Evolutionary conservation across 1,140 invertebrate species (phyloP), one percentile per base, ranked within the genome.

Genomic region (Leptopilina boulardi): DNA sequence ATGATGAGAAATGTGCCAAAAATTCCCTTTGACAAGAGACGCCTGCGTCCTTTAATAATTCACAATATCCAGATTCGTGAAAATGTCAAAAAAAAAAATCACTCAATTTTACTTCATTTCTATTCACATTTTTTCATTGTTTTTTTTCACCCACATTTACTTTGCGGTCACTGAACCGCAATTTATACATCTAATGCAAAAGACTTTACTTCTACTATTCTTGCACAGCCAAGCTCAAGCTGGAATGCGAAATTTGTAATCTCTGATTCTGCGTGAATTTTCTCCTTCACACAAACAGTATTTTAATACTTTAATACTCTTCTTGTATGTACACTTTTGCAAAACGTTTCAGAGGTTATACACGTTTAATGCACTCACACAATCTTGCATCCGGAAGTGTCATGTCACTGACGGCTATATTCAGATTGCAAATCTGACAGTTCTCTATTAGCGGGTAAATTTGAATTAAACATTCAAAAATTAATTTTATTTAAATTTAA

Each of bases 1-100:
- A 79, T 72, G 77, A 54, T 73, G 74, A 51, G 47, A 51, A 51
- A 56, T 77, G 70, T 56, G 66, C 70, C 18, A 23, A 38, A 74
- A 51, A 42, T 42, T 71, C 54, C 51, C 74, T 56, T 70, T 74
- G 51, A 83, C 77, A 80, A 73, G 74, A 73, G 70, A 76, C 70
- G 71, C 66, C 56, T 75, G 47, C 59, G 66, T 77, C 71, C 71
- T 77, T 34, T 51, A 10, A 51, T 47, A 51, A 38, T 38, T 38
- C 34, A 38, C n/a, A n/a, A 23, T 34, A 34, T 8, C 59, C 26
- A 15, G 26, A 74, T 21, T 34, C 41, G 38, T 71, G 18, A 23
- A 34, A 76, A 18, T n/a, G n/a, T n/a, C n/a, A 19, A 13, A 11
- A 18, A 77, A 70, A 72, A 23, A 47, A 74, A 44, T 70, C 38